Base-by-base conservation (phyloP, 2,888 invertebrate species). In the Bibio marci region DNA sequence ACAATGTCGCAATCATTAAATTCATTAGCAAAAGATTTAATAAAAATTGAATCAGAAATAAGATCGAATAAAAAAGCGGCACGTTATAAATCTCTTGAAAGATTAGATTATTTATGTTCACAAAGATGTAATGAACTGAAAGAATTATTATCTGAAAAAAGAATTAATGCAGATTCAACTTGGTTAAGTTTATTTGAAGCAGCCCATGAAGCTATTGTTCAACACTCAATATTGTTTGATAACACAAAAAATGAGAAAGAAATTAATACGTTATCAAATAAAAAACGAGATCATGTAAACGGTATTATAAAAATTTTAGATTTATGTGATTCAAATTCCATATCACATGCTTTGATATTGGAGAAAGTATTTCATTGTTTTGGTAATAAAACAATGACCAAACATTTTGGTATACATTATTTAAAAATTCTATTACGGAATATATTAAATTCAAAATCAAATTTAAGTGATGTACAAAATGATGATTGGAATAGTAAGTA, bases 401-500 rank as follows among this genome's bases (percentile, higher is more conserved):
- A 26, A 14, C 17, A 39, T 17, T 39, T 39, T 19, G 35, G 33
- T 15, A 22, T 3, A 3, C 34, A 27, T 19, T 39, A 35, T 13
- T 15, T 35, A n/a, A 18, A 39, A 30, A 35, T 39, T 8, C n/a
- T 39, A 7, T 8, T 13, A 4, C 34, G 19, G 31, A 28, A 39
- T 17, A 30, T 39, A 30, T 35, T 39, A 25, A 35, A 35, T 26
- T 14, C 39, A 4, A 39, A 35, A 25, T 10, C 13, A 19, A 35
- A 25, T 15, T 22, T 39, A 12, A 7, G 15, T 13, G 30, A 25
- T 10, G 3, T 39, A 13, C 19, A 31, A 35, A 7, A 17, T 2
- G 18, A 19, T 8, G 35, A 39, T 8, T 39, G 39, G 39, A 39
- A 34, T 13, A 6, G 39, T 39, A 30, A 35, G 39, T 30, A 22